These are phyloP conservation scores for Tromatobia lineatoria DNA, from an alignment of 2,888 invertebrate species.

Conservation along the genomic window DNA sequence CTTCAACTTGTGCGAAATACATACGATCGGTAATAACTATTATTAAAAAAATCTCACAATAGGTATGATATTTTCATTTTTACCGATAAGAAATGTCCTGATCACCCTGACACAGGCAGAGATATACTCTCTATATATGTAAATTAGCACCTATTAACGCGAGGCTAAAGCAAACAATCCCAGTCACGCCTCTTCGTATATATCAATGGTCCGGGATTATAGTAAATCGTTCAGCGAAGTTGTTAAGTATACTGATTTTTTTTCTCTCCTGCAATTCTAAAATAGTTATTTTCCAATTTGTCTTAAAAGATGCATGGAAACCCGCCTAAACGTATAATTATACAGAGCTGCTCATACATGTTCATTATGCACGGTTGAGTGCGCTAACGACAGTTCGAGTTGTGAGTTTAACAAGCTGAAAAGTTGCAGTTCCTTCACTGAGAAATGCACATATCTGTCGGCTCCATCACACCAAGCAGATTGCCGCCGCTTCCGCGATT, in stretches of 20 bases:
- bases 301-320: constrained; percentile 39
- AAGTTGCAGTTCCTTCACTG: not conserved
- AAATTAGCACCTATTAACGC: constrained; percentile 54
- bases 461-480: not conserved
- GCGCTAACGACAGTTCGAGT: not conserved
- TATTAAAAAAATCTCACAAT: constrained; percentile 47
- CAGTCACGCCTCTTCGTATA: constrained; percentile 46
- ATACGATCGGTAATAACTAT: constrained; percentile 51
- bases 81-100: constrained; percentile 39
- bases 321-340: constrained; percentile 55
- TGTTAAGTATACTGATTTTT: constrained; percentile 32
- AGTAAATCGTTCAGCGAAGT: constrained; percentile 26
- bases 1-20: not conserved
- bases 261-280: constrained; percentile 10
- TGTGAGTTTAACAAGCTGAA: not conserved
- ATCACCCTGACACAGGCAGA: constrained; percentile 56
- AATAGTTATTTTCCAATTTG: constrained; percentile 56
- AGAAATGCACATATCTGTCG: not conserved
- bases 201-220: constrained; percentile 21
- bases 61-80: not conserved
- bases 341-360: constrained; percentile 21
- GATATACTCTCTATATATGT: too few relatives aligned
- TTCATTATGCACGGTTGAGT: constrained; percentile 12
- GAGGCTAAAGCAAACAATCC: constrained; percentile 66
- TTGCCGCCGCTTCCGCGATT: constrained; percentile 1